Base-by-base conservation (phyloP, 1,140 invertebrate genomes). In the Formica exsecta region DNA sequence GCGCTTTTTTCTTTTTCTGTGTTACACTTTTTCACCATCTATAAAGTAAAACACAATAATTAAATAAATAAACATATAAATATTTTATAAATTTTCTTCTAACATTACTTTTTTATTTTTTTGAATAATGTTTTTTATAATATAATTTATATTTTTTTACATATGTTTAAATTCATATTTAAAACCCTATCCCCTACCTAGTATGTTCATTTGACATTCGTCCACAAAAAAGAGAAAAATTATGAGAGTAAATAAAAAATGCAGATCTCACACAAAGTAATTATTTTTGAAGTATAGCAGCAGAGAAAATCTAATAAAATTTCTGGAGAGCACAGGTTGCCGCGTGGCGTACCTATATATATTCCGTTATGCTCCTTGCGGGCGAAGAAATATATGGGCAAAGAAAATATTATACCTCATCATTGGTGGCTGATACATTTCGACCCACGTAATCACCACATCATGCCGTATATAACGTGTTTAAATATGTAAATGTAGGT, bases 401-500 rank as follows among this genome's bases (percentile, higher is more conserved):
- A 59, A 57, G 65, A 70, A 80, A 80, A 29, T 9, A 13, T n/a
- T 54, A 59, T 57, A 68, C 59, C 68, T 86, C 77, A 85, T 89
- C 80, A 84, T 89, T 44, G 48, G 61, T 61, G 75, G 62, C 75
- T 74, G 66, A 71, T 64, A 48, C 79, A 74, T 89, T 85, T 80
- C 86, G 76, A 68, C 62, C 73, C 77, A 51, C 6, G 81, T 88
- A 90, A 90, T 90, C 88, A 89, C 83, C 65, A 76, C 87, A 75
- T 79, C 76, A 54, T 64, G 44, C 19, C 36, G 48, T 87, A 85
- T 57, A 75, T 73, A 89, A 87, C 74, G 85, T 51, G 48, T 85
- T 89, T 85, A 85, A 90, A 90, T 90, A 90, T 90, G 89, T 83
- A 90, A 90, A 90, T 90, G 77, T 65, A 73, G 62, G 44, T 83